These are phyloP conservation scores for Anastrepha ludens DNA, from an alignment of 1,140 invertebrate genomes.

Conservation along the genomic window DNA sequence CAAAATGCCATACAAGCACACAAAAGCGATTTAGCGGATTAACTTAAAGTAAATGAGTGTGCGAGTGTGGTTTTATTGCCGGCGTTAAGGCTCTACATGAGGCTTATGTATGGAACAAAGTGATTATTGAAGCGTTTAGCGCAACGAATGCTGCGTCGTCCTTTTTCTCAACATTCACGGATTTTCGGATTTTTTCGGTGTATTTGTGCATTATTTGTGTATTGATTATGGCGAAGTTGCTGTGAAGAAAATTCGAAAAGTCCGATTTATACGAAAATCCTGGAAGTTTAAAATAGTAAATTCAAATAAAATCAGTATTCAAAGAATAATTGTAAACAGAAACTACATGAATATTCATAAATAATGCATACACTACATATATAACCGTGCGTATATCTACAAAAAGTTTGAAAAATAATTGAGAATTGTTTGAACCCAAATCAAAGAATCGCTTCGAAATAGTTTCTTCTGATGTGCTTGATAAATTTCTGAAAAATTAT, in stretches of 20 bases:
- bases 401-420: neutral
- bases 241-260: slow-evolving; percentile 29
- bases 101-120: slow-evolving; percentile 34
- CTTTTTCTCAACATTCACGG: slow-evolving; percentile 32
- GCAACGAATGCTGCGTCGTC: slow-evolving; percentile 48
- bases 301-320: neutral
- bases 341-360: neutral
- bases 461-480: no score
- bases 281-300: slow-evolving; percentile 10
- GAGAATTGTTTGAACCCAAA: neutral
- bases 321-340: neutral
- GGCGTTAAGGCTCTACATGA: slow-evolving; percentile 44
- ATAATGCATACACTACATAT: neutral
- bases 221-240: slow-evolving; percentile 32
- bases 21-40: slow-evolving; percentile 52
- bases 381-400: no score
- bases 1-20: slow-evolving; percentile 34
- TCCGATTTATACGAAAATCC: neutral
- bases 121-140: slow-evolving; percentile 50
- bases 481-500: no score
- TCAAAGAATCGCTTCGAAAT: no score
- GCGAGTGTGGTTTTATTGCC: slow-evolving; percentile 47
- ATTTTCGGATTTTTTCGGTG: slow-evolving; percentile 40
- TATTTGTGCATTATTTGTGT: slow-evolving; percentile 34
- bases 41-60: slow-evolving; percentile 53